Conservation (phyloP, 23 tunicate genomes). For the Halocynthia roretzi region DNA sequence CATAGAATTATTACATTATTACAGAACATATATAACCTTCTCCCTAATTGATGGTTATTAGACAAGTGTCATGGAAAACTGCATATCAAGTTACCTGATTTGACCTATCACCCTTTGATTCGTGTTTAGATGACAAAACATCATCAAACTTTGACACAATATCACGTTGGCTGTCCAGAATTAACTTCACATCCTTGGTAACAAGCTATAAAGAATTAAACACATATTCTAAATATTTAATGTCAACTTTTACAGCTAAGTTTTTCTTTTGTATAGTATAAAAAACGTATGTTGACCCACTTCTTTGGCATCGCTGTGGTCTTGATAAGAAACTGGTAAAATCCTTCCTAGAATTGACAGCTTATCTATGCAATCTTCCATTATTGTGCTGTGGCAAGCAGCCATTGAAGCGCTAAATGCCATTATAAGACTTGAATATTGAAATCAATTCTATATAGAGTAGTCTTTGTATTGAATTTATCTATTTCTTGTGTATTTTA, state of each 20-base stretch:
- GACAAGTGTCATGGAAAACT: background rate
- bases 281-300: constrained; percentile 14
- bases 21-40: too few species aligned
- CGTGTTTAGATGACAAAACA: constrained; percentile 32
- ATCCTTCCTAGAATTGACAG: constrained; percentile 63
- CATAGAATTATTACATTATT: too few species aligned
- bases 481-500: too few species aligned
- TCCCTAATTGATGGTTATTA: too few species aligned
- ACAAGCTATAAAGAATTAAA: constrained; percentile 35
- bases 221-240: background rate
- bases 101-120: constrained; percentile 32
- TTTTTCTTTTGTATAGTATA: too few species aligned
- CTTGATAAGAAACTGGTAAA: constrained; percentile 56
- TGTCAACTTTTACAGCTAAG: too few species aligned
- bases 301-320: constrained; percentile 40
- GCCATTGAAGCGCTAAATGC: constrained; percentile 49
- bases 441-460: too few species aligned
- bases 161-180: constrained; percentile 49
- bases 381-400: constrained; percentile 34
- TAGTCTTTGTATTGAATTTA: too few species aligned
- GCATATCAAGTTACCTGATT: constrained; percentile 12
- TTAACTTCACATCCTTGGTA: constrained; percentile 36
- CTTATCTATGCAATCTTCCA: constrained; percentile 73
- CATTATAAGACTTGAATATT: too few species aligned
- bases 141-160: constrained; percentile 50